Conservation (phyloP, 2,113 vertebrate species). For the Nesospiza acunhae region DNA sequence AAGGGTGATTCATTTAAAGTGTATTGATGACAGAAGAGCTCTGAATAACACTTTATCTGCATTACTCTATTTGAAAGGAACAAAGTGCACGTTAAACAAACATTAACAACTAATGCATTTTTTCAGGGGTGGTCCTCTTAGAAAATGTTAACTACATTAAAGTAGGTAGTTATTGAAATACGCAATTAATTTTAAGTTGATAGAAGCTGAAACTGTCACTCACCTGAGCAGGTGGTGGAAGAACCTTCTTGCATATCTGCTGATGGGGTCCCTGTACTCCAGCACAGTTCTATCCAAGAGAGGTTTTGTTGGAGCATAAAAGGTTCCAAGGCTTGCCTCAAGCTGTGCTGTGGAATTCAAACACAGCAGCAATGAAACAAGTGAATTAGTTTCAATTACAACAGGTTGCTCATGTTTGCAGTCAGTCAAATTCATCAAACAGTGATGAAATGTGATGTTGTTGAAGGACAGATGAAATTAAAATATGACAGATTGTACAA, state of each 20-base stretch:
- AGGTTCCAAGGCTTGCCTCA: constrained; percentile 90
- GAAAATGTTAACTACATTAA: constrained; percentile 46
- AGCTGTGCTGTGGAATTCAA: constrained; percentile 87
- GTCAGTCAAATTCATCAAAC: constrained; percentile 72
- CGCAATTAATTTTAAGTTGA: constrained; percentile 50
- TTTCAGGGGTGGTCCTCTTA: constrained; percentile 31
- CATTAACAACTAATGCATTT: constrained; percentile 33
- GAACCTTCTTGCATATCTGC: constrained; percentile 92
- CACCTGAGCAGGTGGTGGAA: constrained; percentile 99
- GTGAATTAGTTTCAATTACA: constrained; percentile 69
- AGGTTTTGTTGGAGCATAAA: constrained; percentile 87
- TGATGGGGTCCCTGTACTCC: constrained; percentile 89
- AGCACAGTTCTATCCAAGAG: constrained; percentile 85
- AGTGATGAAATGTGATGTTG: constrained; percentile 63
- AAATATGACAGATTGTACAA: constrained; percentile 73
- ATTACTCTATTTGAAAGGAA: constrained; percentile 44
- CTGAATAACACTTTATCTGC: constrained; percentile 45
- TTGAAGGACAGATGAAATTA: constrained; percentile 68
- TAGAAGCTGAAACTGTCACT: constrained; percentile 53
- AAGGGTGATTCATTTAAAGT: constrained; percentile 28
- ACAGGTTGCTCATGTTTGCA: constrained; percentile 74
- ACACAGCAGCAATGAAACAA: constrained; percentile 68
- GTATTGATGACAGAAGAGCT: constrained; percentile 27
- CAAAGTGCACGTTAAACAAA: constrained; percentile 64
- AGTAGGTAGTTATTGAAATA: constrained; percentile 33